Conservation (phyloP, 1,140 invertebrate genomes). For the Epicauta chinensis region DNA sequence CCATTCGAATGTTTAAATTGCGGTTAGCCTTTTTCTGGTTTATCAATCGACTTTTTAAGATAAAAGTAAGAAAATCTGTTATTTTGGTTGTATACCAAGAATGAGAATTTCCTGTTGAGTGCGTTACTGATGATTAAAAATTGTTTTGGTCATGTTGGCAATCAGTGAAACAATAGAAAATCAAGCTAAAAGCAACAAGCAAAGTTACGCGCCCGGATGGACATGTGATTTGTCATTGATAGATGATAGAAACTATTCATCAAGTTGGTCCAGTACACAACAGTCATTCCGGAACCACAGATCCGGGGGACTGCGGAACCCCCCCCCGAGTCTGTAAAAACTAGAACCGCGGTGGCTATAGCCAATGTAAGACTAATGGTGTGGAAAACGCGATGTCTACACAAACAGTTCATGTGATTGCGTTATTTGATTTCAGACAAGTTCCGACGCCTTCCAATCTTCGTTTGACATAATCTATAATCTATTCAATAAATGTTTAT, state of each 20-base stretch:
- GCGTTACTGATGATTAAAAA: slow-evolving; percentile 10
- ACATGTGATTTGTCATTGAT: slow-evolving; percentile 45
- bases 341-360: slow-evolving; percentile 11
- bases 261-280: slow-evolving; percentile 36
- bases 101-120: background rate
- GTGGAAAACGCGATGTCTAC: slow-evolving; percentile 37
- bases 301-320: slow-evolving; percentile 13
- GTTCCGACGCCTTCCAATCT: too few relatives aligned
- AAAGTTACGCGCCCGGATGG: slow-evolving; percentile 20
- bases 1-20: too few relatives aligned
- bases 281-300: slow-evolving; percentile 26
- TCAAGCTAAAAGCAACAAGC: slow-evolving; percentile 4
- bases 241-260: slow-evolving; percentile 41
- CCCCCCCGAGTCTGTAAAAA: too few relatives aligned
- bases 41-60: too few relatives aligned
- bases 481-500: too few relatives aligned
- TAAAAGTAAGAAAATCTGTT: too few relatives aligned
- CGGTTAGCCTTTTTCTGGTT: too few relatives aligned
- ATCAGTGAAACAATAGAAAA: background rate
- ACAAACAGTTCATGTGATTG: slow-evolving; percentile 34
- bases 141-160: slow-evolving; percentile 3
- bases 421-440: slow-evolving; percentile 16
- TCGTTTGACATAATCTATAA: too few relatives aligned
- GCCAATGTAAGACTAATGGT: slow-evolving; percentile 35
- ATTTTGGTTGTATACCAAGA: too few relatives aligned